Conservation (phyloP, 1,140 invertebrate genomes). For the Drosophila mayri region DNA sequence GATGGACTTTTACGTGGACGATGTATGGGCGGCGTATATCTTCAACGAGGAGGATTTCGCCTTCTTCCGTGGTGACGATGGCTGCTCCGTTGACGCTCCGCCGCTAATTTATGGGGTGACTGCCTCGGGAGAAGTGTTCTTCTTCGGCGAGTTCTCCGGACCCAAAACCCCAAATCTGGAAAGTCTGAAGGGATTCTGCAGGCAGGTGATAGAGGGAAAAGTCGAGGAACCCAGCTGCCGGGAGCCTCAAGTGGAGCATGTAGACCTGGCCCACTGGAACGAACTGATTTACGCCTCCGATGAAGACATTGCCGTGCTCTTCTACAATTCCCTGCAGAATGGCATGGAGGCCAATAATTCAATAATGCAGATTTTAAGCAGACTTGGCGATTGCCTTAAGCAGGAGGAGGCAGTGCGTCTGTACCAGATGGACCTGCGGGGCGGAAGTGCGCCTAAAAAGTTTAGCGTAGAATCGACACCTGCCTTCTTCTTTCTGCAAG, state of each 20-base stretch:
- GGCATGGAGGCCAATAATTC: neutral
- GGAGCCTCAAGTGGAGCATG: neutral
- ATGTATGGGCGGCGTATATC: slow-evolving; percentile 31
- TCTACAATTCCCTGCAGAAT: slow-evolving; percentile 28
- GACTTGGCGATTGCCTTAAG: slow-evolving; percentile 11
- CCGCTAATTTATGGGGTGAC: slow-evolving; percentile 54
- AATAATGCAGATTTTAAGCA: slow-evolving; percentile 4
- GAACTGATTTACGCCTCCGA: slow-evolving; percentile 31
- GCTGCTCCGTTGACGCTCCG: neutral
- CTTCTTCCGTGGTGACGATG: slow-evolving; percentile 3
- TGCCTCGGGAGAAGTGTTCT: slow-evolving; percentile 28
- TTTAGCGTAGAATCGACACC: slow-evolving; percentile 23
- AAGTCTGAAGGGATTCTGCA: slow-evolving; percentile 37
- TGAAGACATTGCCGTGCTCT: slow-evolving; percentile 28
- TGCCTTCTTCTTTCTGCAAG: slow-evolving; percentile 20
- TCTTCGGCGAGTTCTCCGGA: slow-evolving; percentile 30
- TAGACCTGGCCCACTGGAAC: slow-evolving; percentile 34
- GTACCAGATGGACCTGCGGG: slow-evolving; percentile 36
- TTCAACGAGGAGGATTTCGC: slow-evolving; percentile 22
- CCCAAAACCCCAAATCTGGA: slow-evolving; percentile 1
- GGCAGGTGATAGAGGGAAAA: slow-evolving; percentile 12
- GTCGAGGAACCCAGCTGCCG: neutral
- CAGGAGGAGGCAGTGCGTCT: slow-evolving; percentile 42
- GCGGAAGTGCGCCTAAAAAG: slow-evolving; percentile 28
- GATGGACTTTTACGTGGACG: slow-evolving; percentile 50